Base-by-base conservation (phyloP, 2,113 vertebrate genomes). In the Siniperca knerii region DNA sequence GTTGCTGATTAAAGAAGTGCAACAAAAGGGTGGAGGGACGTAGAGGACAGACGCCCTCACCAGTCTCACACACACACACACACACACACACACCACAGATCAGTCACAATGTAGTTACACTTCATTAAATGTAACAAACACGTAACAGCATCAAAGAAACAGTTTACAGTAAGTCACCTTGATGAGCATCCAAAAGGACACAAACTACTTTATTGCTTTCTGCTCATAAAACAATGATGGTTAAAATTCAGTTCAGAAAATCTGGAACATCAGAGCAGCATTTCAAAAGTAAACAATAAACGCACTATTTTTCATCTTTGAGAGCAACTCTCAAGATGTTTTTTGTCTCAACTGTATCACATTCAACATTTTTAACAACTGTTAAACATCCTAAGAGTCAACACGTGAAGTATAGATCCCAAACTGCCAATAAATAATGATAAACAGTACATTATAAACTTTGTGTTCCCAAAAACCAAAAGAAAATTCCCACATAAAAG, bases 1-100 rank as follows among this genome's bases (percentile, higher is more conserved):
- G 66, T 77, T 77, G 72, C 92, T 96, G 96, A 96, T 96, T 96
- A 96, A 96, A 95, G 94, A 91, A 75, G 84, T 83, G 77, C 84
- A 92, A 86, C 90, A 87, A 89, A 81, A 87, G 87, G 90, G 90
- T 81, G 86, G 91, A 86, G 80, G 89, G 84, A 79, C 11, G 4
- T 0, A 57, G 86, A 84, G 88, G 88, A 94, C 81, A 89, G 89
- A 91, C 81, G 66, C 81, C 87, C 81, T 80, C 55, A 75, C 55
- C 75, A 62, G 68, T 77, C 77, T 13, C 44, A 12, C 44, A 46
- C 48, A 16, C 48, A 16, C 25, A 52, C 77, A 46, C 44, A 12
- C 44, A 46, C 48, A 16, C 48, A 16, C 25, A 52, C 75, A 79
- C 73, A 85, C 71, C 37, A 55, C 54, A 37, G 61, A 77, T 58